phyloP scores from a whole-genome alignment of 2,113 vertebrate species.

The Cacatua alba region DNA sequence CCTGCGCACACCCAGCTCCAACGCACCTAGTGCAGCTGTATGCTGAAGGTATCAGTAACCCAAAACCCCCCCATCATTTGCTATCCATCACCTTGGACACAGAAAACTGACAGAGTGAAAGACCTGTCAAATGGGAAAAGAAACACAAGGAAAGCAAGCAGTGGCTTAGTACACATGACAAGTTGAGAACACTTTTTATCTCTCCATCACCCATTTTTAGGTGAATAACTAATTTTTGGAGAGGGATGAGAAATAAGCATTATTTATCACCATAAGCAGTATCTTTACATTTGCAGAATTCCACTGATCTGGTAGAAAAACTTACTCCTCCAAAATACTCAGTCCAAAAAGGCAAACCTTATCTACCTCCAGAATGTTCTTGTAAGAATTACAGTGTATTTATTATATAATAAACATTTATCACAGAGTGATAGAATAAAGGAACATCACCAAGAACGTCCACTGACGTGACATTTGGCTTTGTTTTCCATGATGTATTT shows the following conservation, averaged over 20 bases:
- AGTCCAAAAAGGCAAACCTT: background rate
- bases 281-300: background rate
- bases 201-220: background rate
- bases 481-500: background rate
- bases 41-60: background rate
- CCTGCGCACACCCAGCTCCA: background rate
- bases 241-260: background rate
- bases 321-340: background rate
- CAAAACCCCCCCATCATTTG: fast-evolving
- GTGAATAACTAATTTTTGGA: background rate
- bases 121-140: background rate
- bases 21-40: fast-evolving
- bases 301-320: background rate
- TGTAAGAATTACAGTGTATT: background rate
- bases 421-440: background rate
- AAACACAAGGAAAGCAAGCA: background rate
- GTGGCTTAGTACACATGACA: background rate
- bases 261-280: background rate
- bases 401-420: background rate
- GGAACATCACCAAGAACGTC: background rate
- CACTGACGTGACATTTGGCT: background rate
- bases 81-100: background rate
- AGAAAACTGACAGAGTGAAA: background rate
- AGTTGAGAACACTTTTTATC: background rate
- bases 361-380: background rate